Conservation (phyloP, 2,797 vertebrate species). For the Enteromius radiatus region DNA sequence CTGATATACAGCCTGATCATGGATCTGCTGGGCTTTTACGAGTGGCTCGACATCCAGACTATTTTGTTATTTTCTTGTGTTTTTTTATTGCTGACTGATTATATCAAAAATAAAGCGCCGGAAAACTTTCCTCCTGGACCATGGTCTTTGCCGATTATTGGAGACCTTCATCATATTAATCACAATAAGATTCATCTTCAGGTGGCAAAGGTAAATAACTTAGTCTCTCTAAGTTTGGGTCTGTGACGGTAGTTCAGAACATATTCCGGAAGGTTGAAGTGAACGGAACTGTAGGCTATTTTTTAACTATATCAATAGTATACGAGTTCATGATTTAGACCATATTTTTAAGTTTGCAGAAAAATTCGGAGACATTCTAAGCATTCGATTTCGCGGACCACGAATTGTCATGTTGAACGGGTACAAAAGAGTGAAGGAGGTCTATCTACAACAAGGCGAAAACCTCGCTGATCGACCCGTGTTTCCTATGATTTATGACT, state of each 20-base stretch:
- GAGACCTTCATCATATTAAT: constrained; percentile 65
- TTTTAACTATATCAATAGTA: not conserved
- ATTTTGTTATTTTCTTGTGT: constrained; percentile 64
- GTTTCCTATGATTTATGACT: constrained; percentile 52
- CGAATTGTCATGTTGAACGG: constrained; percentile 66
- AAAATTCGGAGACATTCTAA: constrained; percentile 71
- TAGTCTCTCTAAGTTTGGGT: not conserved
- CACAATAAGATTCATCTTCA: constrained; percentile 62
- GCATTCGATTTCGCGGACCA: constrained; percentile 66
- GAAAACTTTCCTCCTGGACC: constrained; percentile 79
- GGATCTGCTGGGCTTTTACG: constrained; percentile 33
- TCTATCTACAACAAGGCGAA: constrained; percentile 66
- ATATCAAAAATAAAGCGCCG: constrained; percentile 67
- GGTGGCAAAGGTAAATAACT: constrained; percentile 59
- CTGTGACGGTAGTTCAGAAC: not conserved
- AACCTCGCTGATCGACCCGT: constrained; percentile 61
- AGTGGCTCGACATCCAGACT: constrained; percentile 62
- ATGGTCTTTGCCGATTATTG: constrained; percentile 71
- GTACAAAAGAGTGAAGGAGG: constrained; percentile 66
- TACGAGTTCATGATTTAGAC: not conserved
- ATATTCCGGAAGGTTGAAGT: not conserved
- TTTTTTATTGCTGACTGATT: constrained; percentile 69
- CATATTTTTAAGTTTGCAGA: constrained; percentile 65
- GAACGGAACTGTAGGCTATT: not conserved
- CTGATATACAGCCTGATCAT: constrained; percentile 3